Percentiles rank a stretch among this genome's conserved stretches.
Evolutionary conservation across 2,888 invertebrate species (phyloP).

Genomic region (Drosophila mettleri): DNA sequence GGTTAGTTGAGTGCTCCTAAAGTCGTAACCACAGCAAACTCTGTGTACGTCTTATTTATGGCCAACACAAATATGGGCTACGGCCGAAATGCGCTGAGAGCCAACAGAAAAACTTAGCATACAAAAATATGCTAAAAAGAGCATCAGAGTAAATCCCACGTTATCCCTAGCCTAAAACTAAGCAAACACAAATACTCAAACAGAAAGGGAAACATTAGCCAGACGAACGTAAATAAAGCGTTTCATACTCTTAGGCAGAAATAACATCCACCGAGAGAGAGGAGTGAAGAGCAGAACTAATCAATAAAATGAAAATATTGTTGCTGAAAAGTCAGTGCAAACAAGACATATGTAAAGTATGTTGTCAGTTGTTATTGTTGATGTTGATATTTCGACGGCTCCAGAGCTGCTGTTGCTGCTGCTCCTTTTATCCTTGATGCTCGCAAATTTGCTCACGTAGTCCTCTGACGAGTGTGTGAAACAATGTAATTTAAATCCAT

Average conservation of each 20-base stretch:
- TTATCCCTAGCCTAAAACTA: conserved; percentile 61
- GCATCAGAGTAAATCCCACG: conserved; percentile 41
- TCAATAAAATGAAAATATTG: conserved; percentile 77
- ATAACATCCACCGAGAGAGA: conserved; percentile 42
- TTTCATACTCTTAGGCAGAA: conserved; percentile 43
- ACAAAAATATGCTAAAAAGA: conserved; percentile 52
- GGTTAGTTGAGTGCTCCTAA: conserved; percentile 45
- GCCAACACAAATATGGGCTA: conserved; percentile 52
- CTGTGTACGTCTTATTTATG: conserved; percentile 54
- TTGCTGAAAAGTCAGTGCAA: conserved; percentile 70
- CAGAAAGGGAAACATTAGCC: conserved; percentile 22
- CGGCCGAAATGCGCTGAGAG: conserved; percentile 52
- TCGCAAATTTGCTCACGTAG: conserved; percentile 63
- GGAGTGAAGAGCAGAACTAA: conserved; percentile 60
- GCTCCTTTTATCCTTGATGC: conserved; percentile 29
- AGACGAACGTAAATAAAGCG: conserved; percentile 34
- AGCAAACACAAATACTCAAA: conserved; percentile 53
- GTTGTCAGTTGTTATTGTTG: conserved; percentile 60
- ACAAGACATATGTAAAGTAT: conserved; percentile 41
- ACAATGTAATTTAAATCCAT: conserved; percentile 84
- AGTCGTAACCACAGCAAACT: conserved; percentile 48
- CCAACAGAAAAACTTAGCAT: conserved; percentile 56
- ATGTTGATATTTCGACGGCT: conserved; percentile 32
- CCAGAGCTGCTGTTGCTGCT: conserved; percentile 21
- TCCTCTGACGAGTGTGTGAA: conserved; percentile 60